Evolutionary conservation across 1,140 invertebrate genomes (phyloP).

Genomic region (Macrobrachium nipponense): DNA sequence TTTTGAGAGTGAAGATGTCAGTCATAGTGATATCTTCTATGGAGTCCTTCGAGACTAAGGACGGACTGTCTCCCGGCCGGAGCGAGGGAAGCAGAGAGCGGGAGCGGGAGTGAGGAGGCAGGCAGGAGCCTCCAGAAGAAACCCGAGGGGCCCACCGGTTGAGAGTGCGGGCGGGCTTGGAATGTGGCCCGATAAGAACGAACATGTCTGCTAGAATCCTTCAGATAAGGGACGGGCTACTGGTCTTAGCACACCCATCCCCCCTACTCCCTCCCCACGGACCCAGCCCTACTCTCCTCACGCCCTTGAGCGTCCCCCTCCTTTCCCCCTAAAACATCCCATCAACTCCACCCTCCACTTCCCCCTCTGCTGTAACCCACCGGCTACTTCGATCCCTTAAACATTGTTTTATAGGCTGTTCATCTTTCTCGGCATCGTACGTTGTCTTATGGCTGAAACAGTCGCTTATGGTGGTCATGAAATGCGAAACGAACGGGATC

Average conservation of each 20-base stretch:
- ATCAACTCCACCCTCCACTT: neutral
- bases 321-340: conserved; percentile 1
- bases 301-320: neutral
- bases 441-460: too few species aligned
- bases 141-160: conserved; percentile 14
- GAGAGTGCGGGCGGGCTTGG: conserved; percentile 44
- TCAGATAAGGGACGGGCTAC: conserved; percentile 53
- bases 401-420: too few species aligned
- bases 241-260: conserved; percentile 45
- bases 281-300: neutral
- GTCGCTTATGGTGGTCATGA: too few species aligned
- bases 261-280: neutral
- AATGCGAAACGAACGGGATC: too few species aligned
- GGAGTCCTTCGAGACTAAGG: neutral
- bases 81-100: neutral
- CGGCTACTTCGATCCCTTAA: too few species aligned
- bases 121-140: conserved; percentile 6
- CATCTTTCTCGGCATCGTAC: too few species aligned
- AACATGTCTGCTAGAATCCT: conserved; percentile 49
- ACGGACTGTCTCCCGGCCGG: neutral
- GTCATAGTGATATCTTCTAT: too few species aligned
- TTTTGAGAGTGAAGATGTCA: too few species aligned
- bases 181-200: conserved; percentile 56
- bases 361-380: neutral
- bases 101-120: neutral